Conservation (phyloP, 2,113 vertebrate genomes). For the Narcine bancroftii region DNA sequence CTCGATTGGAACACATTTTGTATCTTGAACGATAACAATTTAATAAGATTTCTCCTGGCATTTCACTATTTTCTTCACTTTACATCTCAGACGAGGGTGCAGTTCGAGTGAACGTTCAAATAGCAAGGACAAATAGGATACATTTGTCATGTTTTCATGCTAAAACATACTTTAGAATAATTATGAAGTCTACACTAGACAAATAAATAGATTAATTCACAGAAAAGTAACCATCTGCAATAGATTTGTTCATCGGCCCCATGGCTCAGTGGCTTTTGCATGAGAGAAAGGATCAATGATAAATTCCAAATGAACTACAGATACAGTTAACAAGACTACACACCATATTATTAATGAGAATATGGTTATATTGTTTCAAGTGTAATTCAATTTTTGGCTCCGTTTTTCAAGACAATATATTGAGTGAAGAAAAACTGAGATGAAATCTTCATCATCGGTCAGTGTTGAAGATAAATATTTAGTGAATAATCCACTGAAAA, state of each 20-base stretch:
- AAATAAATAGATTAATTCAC: constrained; percentile 27
- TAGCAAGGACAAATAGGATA: not conserved
- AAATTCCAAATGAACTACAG: not conserved
- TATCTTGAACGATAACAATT: not conserved
- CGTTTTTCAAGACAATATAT: not conserved
- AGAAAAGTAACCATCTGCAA: not conserved
- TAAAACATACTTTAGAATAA: not conserved
- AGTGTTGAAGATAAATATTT: not conserved
- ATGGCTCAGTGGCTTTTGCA: not conserved
- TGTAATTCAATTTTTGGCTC: not conserved
- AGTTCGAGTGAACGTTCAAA: not conserved
- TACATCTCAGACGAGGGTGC: not conserved
- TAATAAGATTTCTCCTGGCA: not conserved
- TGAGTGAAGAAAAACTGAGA: not conserved
- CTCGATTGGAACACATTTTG: not conserved
- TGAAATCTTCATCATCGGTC: not conserved
- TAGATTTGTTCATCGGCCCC: not conserved
- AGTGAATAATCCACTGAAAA: not conserved
- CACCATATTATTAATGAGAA: not conserved
- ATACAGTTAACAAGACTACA: not conserved
- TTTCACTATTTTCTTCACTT: constrained; percentile 7
- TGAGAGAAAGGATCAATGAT: not conserved
- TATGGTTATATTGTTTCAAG: not conserved
- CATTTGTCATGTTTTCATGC: not conserved
- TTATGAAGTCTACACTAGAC: not conserved